Base-by-base conservation (phyloP, 92 coral and sea anemone species). In the Montipora capitata region DNA sequence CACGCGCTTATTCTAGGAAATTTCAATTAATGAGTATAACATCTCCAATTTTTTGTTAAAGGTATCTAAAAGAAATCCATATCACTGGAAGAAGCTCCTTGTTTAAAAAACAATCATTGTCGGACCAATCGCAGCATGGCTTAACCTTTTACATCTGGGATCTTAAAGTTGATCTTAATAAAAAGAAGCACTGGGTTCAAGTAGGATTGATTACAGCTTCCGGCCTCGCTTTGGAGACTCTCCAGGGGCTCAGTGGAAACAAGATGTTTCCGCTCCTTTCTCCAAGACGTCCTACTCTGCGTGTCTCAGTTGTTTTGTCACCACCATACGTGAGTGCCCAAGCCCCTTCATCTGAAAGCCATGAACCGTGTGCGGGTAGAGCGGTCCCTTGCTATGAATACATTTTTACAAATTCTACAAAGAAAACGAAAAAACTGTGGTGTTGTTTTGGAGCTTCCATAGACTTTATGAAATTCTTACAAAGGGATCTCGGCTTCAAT, bases 381-480 rank as follows among this genome's bases (percentile, higher is more conserved):
- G 81, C 75, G 10, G 27, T 83, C 0, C 88, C 88, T n/a, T 92
- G 95, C 40, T 89, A 84, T 57, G 20, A 61, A 7, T 76, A 83
- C 43, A 6, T 20, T 4, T n/a, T 15, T 8, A 14, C n/a, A 7
- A 79, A 92, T 59, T 62, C 83, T 3, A 84, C 71, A 16, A 56
- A 43, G 16, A 43, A 13, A 13, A 38, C 40, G 17, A 59, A 39
- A 40, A 70, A 71, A 4, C 79, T 78, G 5, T 73, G 65, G 7
- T 92, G 95, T 59, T 92, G 95, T 38, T 88, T 68, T 6, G 95
- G 95, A 10, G 88, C 95, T 10, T 83, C 87, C 42, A 89, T 92
- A 69, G 95, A 92, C 57, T 85, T 92, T 58, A 66, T 92, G 42
- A 79, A 74, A 5, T 85, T 89, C 18, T 67, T 92, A 7, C 84